Conservation (phyloP, 2,888 invertebrate genomes). For the Platycheirus rosarum region DNA sequence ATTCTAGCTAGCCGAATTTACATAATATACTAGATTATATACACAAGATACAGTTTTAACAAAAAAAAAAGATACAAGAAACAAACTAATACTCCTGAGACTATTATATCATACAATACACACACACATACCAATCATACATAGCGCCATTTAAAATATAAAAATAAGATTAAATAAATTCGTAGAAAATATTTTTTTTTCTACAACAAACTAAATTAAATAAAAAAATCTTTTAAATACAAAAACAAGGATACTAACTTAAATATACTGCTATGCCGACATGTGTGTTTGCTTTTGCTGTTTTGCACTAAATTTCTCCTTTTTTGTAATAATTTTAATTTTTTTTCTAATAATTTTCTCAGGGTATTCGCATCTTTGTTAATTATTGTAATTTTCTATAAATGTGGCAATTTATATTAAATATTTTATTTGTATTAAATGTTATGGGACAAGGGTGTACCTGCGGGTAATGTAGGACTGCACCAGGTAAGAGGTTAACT, state of each 20-base stretch:
- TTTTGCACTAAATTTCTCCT: constrained; percentile 62
- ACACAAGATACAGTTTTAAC: constrained; percentile 18
- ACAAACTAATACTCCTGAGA: constrained; percentile 18
- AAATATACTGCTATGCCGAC: constrained; percentile 71
- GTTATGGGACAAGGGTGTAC: constrained; percentile 38
- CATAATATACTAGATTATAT: constrained; percentile 34
- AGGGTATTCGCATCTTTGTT: constrained; percentile 70
- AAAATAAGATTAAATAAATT: constrained; percentile 21
- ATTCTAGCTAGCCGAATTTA: constrained; percentile 67
- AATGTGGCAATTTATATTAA: constrained; percentile 49
- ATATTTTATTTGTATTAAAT: constrained; percentile 21
- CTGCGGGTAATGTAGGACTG: constrained; percentile 22
- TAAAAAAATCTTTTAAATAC: constrained; percentile 23
- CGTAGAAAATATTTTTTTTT: constrained; percentile 46
- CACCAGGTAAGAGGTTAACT: constrained; percentile 49
- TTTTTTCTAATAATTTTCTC: constrained; percentile 37
- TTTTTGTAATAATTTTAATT: constrained; percentile 17
- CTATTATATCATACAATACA: no score
- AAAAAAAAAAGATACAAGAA: constrained; percentile 26
- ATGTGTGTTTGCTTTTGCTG: constrained; percentile 74
- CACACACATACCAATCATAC: constrained; percentile 39
- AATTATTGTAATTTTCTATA: constrained; percentile 55
- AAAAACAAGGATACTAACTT: constrained; percentile 50
- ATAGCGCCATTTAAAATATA: constrained; percentile 16
- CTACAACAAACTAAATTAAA: constrained; percentile 3